These are phyloP conservation scores for Strigamia maritima DNA, from an alignment of 2,888 invertebrate genomes.

Conservation along the genomic window DNA sequence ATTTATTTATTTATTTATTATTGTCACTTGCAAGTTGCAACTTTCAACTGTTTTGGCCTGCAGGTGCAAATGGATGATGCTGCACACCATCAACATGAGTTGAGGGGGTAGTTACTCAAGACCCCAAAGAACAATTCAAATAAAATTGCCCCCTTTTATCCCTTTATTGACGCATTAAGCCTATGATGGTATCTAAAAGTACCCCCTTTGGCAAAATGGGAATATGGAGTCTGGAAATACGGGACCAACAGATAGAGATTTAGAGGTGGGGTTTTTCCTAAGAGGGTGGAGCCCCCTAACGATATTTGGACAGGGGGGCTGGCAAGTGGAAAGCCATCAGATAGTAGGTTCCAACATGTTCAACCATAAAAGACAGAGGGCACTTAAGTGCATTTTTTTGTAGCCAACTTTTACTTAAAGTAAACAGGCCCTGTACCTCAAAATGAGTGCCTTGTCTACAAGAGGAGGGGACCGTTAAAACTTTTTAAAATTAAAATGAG, in stretches of 20 bases:
- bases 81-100: background rate
- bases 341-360: slow-evolving; percentile 5
- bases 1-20: background rate
- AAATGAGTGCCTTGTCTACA: slow-evolving; percentile 13
- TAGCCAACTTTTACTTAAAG: slow-evolving; percentile 8
- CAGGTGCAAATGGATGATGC: slow-evolving; percentile 26
- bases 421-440: slow-evolving; percentile 11
- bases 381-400: slow-evolving; percentile 6
- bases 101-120: slow-evolving; percentile 20
- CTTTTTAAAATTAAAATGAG: background rate
- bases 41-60: slow-evolving; percentile 3
- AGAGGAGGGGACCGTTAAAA: background rate
- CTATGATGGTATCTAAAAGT: slow-evolving; percentile 28
- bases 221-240: background rate
- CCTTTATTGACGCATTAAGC: slow-evolving; percentile 27
- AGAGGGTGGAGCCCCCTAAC: background rate
- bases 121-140: slow-evolving; percentile 25
- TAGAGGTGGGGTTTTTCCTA: background rate
- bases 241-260: background rate
- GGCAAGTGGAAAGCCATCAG: slow-evolving; percentile 23
- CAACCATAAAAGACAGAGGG: slow-evolving; percentile 27
- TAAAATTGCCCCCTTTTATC: slow-evolving; percentile 25
- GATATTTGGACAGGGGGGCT: slow-evolving; percentile 22
- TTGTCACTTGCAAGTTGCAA: background rate
- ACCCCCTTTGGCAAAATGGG: slow-evolving; percentile 23